These are phyloP conservation scores for Halictus rubicundus DNA, from an alignment of 1,140 invertebrate genomes.

Conservation along the genomic window DNA sequence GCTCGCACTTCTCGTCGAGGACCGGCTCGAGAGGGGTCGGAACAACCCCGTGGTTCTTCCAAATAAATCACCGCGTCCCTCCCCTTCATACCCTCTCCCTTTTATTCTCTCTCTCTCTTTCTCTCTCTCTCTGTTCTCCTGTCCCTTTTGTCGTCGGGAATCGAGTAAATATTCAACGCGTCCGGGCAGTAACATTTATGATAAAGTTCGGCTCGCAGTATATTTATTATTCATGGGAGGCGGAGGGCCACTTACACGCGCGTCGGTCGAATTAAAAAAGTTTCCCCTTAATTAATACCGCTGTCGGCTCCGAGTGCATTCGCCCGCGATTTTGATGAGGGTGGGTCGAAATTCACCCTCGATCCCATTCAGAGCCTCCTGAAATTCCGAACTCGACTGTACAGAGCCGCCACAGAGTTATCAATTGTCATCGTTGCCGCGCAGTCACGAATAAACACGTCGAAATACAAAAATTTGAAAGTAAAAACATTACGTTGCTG, in stretches of 20 bases:
- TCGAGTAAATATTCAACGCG: constrained; percentile 65
- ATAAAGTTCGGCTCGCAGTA: constrained; percentile 60
- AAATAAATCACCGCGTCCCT: constrained; percentile 55
- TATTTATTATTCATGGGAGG: constrained; percentile 67
- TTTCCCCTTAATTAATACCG: constrained; percentile 67
- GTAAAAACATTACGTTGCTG: too few species aligned
- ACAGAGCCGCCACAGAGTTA: neutral
- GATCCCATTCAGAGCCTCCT: too few species aligned
- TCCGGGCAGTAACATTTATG: constrained; percentile 64
- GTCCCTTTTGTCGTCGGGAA: constrained; percentile 43
- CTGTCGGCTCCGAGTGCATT: constrained; percentile 38
- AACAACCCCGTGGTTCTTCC: constrained; percentile 3
- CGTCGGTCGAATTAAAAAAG: constrained; percentile 65
- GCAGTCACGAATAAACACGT: too few species aligned
- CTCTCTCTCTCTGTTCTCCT: neutral
- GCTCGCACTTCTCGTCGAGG: constrained; percentile 27
- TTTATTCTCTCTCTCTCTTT: neutral
- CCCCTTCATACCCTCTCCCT: neutral
- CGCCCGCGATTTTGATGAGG: constrained; percentile 27
- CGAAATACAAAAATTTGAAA: too few species aligned
- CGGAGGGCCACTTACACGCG: constrained; percentile 43
- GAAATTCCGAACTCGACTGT: constrained; percentile 8
- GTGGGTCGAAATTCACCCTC: too few species aligned
- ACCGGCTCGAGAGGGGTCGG: constrained; percentile 35
- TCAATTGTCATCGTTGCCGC: neutral